Evolutionary conservation across 2,888 invertebrate genomes (phyloP).

Genomic region (Seladonia tumulorum): DNA sequence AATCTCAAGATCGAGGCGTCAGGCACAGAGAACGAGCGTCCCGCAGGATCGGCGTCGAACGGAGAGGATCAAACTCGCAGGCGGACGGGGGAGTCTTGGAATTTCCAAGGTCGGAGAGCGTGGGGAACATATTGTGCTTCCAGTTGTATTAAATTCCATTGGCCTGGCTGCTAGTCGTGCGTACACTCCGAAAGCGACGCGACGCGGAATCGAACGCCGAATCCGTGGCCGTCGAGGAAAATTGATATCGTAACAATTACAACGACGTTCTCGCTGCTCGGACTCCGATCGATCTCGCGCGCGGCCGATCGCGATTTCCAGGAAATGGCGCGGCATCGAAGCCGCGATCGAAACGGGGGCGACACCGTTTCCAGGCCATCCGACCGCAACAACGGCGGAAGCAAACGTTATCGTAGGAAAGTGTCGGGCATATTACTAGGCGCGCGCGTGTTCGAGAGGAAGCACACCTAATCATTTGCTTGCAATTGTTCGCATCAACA

Average conservation of each 20-base stretch:
- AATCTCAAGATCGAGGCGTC: not conserved
- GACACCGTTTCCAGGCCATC: not conserved
- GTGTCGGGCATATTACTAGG: constrained; percentile 34
- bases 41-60: not conserved
- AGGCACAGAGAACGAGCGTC: not conserved
- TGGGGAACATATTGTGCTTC: constrained; percentile 10
- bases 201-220: not conserved
- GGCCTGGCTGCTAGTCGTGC: not conserved
- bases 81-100: not conserved
- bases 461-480: constrained; percentile 56
- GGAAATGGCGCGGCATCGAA: not conserved
- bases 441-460: constrained; percentile 54
- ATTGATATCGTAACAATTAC: constrained; percentile 15
- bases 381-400: not conserved
- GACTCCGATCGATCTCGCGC: not conserved
- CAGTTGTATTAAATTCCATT: constrained; percentile 29
- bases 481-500: constrained; percentile 68
- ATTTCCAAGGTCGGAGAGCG: not conserved
- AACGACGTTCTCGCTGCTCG: not conserved
- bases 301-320: not conserved
- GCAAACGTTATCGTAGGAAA: constrained; percentile 34
- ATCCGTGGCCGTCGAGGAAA: not conserved
- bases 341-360: not conserved
- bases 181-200: not conserved
- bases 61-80: not conserved